A percentile compares a stretch with the other conserved stretches of the same genome.
phyloP scores from a whole-genome alignment of 2,888 invertebrate species.

The Exocentrus adspersus region DNA sequence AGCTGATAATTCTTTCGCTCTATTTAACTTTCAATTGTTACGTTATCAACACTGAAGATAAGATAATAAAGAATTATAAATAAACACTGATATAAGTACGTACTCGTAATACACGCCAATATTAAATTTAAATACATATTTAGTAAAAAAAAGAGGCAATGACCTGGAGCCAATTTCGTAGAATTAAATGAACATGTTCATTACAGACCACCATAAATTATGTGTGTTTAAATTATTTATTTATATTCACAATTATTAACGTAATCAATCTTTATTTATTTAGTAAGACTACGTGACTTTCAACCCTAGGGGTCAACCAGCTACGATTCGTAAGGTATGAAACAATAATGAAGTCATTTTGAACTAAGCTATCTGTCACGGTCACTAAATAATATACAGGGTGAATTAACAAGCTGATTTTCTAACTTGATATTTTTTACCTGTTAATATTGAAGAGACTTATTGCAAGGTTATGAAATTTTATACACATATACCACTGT shows the following conservation, averaged over 20 bases:
- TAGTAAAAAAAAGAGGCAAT: not conserved
- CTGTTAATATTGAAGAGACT: too few relatives aligned
- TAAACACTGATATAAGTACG: not conserved
- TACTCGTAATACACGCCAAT: not conserved
- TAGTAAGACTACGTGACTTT: not conserved
- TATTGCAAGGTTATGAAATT: too few relatives aligned
- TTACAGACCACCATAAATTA: not conserved
- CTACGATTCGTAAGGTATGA: not conserved
- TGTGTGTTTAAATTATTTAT: not conserved
- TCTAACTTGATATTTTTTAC: too few relatives aligned
- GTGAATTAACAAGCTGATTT: too few relatives aligned
- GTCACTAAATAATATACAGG: too few relatives aligned
- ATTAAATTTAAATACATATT: not conserved
- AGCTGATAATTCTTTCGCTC: too few relatives aligned
- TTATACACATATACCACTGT: too few relatives aligned
- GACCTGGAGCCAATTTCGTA: not conserved
- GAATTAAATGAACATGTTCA: not conserved
- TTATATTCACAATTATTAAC: not conserved
- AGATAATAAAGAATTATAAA: not conserved
- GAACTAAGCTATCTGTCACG: too few relatives aligned
- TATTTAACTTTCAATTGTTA: not conserved
- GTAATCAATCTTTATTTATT: not conserved
- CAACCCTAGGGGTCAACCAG: not conserved
- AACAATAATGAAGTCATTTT: too few relatives aligned
- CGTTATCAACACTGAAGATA: not conserved